Evolutionary conservation across 2,797 vertebrate species (phyloP), one percentile per base, ranked within the genome.

Genomic region (Sarcoramphus papa): DNA sequence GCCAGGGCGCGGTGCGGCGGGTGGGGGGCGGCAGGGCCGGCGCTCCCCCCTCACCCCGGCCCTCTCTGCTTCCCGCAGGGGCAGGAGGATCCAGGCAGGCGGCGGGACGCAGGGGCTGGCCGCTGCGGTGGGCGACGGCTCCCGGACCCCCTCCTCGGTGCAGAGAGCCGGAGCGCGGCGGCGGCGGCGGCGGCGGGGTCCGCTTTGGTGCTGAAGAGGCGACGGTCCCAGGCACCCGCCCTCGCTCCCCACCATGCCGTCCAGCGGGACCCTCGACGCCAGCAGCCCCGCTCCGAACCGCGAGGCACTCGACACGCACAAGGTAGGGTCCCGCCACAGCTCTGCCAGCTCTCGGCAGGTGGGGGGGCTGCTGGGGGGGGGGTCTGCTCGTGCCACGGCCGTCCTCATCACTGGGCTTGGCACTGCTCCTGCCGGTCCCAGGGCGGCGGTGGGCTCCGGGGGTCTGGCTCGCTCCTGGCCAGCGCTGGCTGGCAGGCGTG

Each of bases 261-360:
- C 92, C 90, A 93, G 95, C 33, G 92, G 95, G 48, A 93, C 67
- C 90, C 90, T 95, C 41, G 94, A 94, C 8, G 11, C 95, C 87
- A 57, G 76, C 84, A 91, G 92, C 92, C 90, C 92, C 45, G 28
- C 81, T 22, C 69, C 90, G 17, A 93, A 82, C 93, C 94, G 91
- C 0, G 94, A 96, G 41, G 81, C 47, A 14, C 95, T 79, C 5
- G 93, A 96, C 87, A 63, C 92, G 27, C 93, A 95, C 91, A 95
- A 96, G 93, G 95, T 93, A 88, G 41, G 43, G 69, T 18, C 28
- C 16, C 19, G 4, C 57, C 30, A 4, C 8, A 13, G 62, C 77
- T 54, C 50, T n/a, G 47, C 62, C 4, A 7, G n/a, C 63, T 45
- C 51, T 50, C 14, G 37, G 30, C 21, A 43, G 37, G 40, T 4